Evolutionary conservation across 2,113 vertebrate species (phyloP).

Genomic region (Percina caprodes): DNA sequence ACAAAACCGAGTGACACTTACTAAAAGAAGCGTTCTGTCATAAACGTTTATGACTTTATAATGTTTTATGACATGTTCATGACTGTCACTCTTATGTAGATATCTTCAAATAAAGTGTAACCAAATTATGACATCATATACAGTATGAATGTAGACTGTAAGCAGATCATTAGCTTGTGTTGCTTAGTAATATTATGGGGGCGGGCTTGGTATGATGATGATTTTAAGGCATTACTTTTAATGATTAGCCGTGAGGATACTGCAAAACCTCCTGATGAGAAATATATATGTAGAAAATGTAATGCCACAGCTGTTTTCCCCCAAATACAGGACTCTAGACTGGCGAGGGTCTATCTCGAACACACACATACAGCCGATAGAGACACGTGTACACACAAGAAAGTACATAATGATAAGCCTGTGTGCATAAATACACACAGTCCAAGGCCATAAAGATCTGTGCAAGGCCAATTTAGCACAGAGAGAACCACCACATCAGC

Average conservation of each 20-base stretch:
- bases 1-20: too few relatives aligned
- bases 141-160: background rate
- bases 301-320: too few relatives aligned
- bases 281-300: background rate
- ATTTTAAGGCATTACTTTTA: background rate
- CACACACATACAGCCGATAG: background rate
- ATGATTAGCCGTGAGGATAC: background rate
- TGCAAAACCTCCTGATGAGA: background rate
- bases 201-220: too few relatives aligned
- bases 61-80: too few relatives aligned
- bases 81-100: too few relatives aligned
- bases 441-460: conserved; percentile 31
- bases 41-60: too few relatives aligned
- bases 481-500: conserved; percentile 25
- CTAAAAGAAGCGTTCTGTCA: too few relatives aligned
- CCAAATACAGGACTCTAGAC: background rate
- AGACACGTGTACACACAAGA: background rate
- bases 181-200: background rate
- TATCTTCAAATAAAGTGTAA: too few relatives aligned
- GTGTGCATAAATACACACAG: background rate
- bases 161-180: background rate
- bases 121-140: background rate
- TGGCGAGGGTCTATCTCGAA: background rate
- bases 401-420: background rate
- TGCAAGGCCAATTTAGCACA: conserved; percentile 50